phyloP scores from a whole-genome alignment of 1,140 invertebrate genomes.

The Chionoecetes opilio region DNA sequence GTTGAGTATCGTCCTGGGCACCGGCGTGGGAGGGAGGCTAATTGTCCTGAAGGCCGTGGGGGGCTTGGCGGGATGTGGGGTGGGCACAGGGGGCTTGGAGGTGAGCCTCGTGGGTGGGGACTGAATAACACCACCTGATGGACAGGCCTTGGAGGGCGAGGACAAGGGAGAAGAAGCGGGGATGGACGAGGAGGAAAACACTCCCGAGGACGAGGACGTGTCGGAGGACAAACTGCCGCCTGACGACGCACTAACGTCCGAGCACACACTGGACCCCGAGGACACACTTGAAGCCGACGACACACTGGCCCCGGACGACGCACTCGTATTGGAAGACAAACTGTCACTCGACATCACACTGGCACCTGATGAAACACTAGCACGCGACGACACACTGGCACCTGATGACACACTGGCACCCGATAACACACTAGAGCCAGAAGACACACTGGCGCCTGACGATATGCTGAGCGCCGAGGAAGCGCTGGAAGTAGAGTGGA shows the following conservation, averaged over 20 bases:
- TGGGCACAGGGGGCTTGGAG: background rate
- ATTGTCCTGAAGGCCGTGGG: background rate
- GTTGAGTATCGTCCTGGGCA: constrained; percentile 64
- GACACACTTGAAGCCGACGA: constrained; percentile 55
- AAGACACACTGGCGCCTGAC: constrained; percentile 7
- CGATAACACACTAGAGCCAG: background rate
- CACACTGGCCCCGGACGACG: background rate
- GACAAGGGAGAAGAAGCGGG: background rate
- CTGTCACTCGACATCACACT: background rate
- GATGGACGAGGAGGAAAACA: background rate
- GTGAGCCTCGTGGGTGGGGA: background rate
- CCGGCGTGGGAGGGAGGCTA: constrained; percentile 14
- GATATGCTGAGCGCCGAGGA: constrained; percentile 57
- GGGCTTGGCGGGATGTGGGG: background rate
- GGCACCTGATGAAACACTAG: constrained; percentile 35
- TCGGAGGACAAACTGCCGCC: constrained; percentile 42
- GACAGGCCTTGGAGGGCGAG: constrained; percentile 33
- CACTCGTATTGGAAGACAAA: background rate
- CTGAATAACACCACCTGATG: background rate
- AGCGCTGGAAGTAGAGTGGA: constrained; percentile 46
- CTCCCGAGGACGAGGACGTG: constrained; percentile 32
- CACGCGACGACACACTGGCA: constrained; percentile 33
- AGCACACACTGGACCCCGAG: constrained; percentile 25
- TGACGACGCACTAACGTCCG: background rate
- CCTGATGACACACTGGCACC: background rate